A percentile compares a stretch with the other conserved stretches of the same genome.
These are phyloP conservation scores for Geophilus truncorum DNA, from an alignment of 2,888 invertebrate genomes.

Conservation along the genomic window DNA sequence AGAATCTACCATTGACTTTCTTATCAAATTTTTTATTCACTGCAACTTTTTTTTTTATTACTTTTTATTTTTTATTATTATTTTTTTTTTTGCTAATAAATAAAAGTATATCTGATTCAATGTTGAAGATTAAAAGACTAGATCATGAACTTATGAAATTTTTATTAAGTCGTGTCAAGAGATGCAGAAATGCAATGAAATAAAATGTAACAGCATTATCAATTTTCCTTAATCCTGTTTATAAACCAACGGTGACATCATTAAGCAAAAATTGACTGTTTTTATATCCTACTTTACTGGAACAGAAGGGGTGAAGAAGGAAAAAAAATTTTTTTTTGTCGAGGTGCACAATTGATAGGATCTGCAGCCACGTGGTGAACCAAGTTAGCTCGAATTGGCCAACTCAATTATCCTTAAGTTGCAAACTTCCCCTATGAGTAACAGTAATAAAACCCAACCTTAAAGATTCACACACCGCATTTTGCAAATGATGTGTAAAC, in stretches of 20 bases:
- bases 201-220: not conserved
- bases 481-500: slow-evolving; percentile 1
- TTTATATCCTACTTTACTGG: too few relatives aligned
- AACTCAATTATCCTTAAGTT: not conserved
- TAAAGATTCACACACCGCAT: not conserved
- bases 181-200: not conserved
- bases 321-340: not conserved
- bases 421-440: not conserved
- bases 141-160: too few relatives aligned
- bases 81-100: not conserved
- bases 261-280: not conserved
- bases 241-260: not conserved
- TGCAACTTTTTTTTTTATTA: not conserved
- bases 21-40: not conserved
- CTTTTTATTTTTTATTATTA: not conserved
- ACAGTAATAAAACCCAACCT: not conserved
- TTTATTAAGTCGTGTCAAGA: not conserved
- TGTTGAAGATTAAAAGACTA: not conserved
- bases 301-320: too few relatives aligned
- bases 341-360: not conserved
- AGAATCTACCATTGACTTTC: not conserved
- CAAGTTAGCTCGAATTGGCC: not conserved
- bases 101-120: not conserved
- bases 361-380: not conserved
- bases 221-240: slow-evolving; percentile 3